Conservation (phyloP, 1,140 invertebrate genomes). For the Lepidurus packardi region DNA sequence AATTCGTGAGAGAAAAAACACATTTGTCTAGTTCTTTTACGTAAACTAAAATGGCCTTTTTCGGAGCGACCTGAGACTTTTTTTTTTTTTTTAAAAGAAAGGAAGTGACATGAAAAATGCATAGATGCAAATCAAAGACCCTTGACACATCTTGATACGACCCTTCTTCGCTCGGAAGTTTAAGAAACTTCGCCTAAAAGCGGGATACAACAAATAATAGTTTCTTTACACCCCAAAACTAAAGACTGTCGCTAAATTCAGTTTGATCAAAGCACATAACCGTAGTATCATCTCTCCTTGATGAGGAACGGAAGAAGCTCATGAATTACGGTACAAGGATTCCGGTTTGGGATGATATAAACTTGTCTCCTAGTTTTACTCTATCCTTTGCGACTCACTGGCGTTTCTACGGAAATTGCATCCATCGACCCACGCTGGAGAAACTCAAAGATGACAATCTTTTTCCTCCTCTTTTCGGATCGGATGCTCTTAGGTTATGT, state of each 20-base stretch:
- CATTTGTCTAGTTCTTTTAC: too few relatives aligned
- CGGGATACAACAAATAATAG: too few relatives aligned
- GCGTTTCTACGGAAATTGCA: conserved; percentile 14
- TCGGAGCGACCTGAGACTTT: background rate
- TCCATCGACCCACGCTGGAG: background rate
- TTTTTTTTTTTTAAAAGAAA: background rate
- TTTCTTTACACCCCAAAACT: too few relatives aligned
- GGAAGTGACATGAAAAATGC: conserved; percentile 11
- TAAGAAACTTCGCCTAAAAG: background rate
- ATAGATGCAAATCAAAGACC: conserved; percentile 13
- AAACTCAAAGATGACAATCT: background rate
- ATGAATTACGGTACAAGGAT: too few relatives aligned
- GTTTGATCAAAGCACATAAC: too few relatives aligned
- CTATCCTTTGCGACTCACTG: background rate
- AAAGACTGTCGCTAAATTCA: too few relatives aligned
- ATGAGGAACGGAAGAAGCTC: too few relatives aligned
- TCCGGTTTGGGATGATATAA: too few relatives aligned
- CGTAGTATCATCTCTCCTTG: too few relatives aligned
- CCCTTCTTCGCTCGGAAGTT: background rate
- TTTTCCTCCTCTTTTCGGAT: background rate
- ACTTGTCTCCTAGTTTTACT: background rate
- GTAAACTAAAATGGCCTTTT: too few relatives aligned
- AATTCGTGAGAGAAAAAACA: too few relatives aligned
- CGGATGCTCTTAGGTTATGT: background rate
- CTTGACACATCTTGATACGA: background rate